These are phyloP conservation scores for Palythoa grandiflora DNA, from an alignment of 92 coral and sea anemone species.

Conservation along the genomic window DNA sequence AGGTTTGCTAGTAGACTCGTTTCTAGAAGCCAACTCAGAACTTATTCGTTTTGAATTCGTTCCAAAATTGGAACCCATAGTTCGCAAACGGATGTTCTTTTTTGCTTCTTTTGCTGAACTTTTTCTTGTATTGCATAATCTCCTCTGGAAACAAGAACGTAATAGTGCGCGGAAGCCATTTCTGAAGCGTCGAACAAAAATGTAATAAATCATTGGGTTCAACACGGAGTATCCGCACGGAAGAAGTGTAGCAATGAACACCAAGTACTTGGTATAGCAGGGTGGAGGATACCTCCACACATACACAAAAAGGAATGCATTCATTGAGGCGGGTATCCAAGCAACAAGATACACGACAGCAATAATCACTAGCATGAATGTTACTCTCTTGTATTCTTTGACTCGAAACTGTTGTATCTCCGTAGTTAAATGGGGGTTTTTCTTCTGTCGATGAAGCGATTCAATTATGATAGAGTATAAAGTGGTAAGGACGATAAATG, in stretches of 20 bases:
- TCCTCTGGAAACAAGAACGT: neutral
- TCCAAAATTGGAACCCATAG: too few relatives aligned
- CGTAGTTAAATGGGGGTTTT: neutral
- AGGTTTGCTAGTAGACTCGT: neutral
- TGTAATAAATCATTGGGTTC: neutral
- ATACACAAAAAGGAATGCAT: neutral
- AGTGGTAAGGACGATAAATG: neutral
- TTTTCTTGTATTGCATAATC: neutral
- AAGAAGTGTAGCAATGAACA: neutral
- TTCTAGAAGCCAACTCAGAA: neutral
- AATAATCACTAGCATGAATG: neutral
- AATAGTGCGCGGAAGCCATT: neutral
- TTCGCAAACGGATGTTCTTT: neutral
- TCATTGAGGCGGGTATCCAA: neutral
- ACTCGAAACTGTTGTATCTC: neutral
- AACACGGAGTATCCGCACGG: neutral
- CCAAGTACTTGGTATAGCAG: neutral
- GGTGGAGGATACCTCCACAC: neutral
- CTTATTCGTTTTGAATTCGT: too few relatives aligned
- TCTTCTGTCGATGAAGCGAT: slow-evolving; percentile 2
- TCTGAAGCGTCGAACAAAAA: neutral
- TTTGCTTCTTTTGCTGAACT: neutral
- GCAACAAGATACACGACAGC: neutral
- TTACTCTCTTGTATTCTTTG: neutral
- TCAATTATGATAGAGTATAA: neutral